Percentiles rank a stretch among this genome's conserved stretches.
These are phyloP conservation scores for Sebastes vulpes DNA, from an alignment of 2,797 vertebrate genomes.

Conservation along the genomic window DNA sequence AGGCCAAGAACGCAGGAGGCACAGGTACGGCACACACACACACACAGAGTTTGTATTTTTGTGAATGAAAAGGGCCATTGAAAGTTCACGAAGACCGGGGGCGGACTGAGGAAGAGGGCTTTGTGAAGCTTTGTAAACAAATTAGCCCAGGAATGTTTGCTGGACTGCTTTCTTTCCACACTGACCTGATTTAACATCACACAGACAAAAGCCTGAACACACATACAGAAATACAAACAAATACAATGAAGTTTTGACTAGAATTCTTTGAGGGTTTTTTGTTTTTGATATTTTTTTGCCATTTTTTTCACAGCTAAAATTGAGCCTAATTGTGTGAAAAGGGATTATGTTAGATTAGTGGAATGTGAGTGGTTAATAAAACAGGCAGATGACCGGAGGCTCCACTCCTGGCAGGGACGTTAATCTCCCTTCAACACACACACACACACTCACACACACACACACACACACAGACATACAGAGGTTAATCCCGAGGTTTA, in stretches of 20 bases:
- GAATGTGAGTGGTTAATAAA: conserved; percentile 86
- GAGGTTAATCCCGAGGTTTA: conserved; percentile 84
- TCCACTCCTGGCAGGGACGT: conserved; percentile 54
- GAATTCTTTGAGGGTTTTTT: neutral
- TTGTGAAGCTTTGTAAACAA: conserved; percentile 54
- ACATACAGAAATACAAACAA: neutral
- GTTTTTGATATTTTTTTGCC: conserved; percentile 17
- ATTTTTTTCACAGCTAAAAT: conserved; percentile 48
- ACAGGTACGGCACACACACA: conserved; percentile 64
- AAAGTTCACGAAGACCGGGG: conserved; percentile 2
- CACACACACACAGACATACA: conserved; percentile 35
- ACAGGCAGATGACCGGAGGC: conserved; percentile 80
- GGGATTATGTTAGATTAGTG: conserved; percentile 85
- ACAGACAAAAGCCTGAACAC: neutral
- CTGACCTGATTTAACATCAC: conserved; percentile 14
- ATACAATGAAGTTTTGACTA: neutral
- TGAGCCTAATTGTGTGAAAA: conserved; percentile 82
- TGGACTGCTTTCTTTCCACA: neutral
- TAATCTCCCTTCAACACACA: conserved; percentile 68
- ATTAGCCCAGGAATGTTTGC: conserved; percentile 56
- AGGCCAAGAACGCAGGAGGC: conserved; percentile 65
- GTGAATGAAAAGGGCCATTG: conserved; percentile 17
- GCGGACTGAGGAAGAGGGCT: conserved; percentile 16
- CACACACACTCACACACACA: conserved; percentile 24
- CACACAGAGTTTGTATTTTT: conserved; percentile 5